Conservation (phyloP, 2,888 invertebrate species). For the Epirrita christyi region DNA sequence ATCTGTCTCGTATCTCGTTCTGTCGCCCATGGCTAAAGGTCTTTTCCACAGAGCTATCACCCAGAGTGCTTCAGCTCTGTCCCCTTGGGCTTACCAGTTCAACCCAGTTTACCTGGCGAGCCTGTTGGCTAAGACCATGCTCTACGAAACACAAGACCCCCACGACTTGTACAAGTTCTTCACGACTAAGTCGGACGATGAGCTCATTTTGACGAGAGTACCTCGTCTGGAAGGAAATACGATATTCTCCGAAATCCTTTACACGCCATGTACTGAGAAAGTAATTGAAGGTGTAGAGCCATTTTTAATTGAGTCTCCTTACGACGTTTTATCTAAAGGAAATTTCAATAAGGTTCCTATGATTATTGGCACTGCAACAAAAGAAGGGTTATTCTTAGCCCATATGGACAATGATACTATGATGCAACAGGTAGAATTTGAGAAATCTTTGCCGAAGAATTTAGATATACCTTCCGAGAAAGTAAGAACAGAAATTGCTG, state of each 20-base stretch:
- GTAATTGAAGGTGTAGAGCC: constrained; percentile 64
- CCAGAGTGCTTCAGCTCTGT: constrained; percentile 69
- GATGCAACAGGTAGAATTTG: constrained; percentile 52
- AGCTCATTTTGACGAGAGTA: constrained; percentile 61
- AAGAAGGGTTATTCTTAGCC: constrained; percentile 64
- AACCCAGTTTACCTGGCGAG: constrained; percentile 63
- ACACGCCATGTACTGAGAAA: constrained; percentile 63
- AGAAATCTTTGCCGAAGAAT: constrained; percentile 65
- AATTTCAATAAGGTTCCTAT: constrained; percentile 67
- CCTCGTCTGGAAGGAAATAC: constrained; percentile 58
- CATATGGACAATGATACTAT: constrained; percentile 59
- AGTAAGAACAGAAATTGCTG: constrained; percentile 47
- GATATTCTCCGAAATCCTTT: constrained; percentile 60
- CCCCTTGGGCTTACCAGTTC: constrained; percentile 65
- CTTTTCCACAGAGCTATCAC: constrained; percentile 70
- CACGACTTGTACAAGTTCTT: constrained; percentile 61
- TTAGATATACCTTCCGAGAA: constrained; percentile 52
- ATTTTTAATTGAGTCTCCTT: constrained; percentile 63
- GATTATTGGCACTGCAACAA: constrained; percentile 61
- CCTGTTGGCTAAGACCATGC: constrained; percentile 62
- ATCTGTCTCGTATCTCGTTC: constrained; percentile 64
- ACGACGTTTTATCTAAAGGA: constrained; percentile 55
- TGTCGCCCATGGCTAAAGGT: constrained; percentile 70
- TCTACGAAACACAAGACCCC: constrained; percentile 56
- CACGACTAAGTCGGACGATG: constrained; percentile 57